Base-by-base conservation (phyloP, 1,140 invertebrate genomes). In the Choristoneura fumiferana region DNA sequence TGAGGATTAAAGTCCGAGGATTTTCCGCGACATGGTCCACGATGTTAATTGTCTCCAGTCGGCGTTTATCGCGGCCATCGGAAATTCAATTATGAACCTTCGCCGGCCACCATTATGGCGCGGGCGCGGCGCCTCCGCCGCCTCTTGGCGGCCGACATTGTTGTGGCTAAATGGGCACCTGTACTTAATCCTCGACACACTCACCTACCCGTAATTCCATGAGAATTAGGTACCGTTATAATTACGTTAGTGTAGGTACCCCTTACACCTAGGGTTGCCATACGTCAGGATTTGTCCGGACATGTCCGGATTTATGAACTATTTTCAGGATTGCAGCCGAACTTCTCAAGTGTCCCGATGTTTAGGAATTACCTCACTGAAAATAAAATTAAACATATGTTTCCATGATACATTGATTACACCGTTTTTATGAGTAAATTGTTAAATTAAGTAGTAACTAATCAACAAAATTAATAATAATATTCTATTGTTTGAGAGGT, bases 1-100 rank as follows among this genome's bases (percentile, higher is more conserved):
- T 76, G 65, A 67, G 65, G 62, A 64, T 69, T 65, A 60, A 64
- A 57, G 60, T 57, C 59, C 63, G 67, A 64, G 61, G 66, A 62
- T 71, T 71, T 76, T 64, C 65, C 56, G 54, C 64, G 58, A 64
- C 60, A 62, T 62, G 39, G 57, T 57, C 49, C 55, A 63, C 54
- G 58, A 63, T 67, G 61, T 68, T 63, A 65, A 67, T 62, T 71
- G 65, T 76, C 70, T 72, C 61, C 61, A 62, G 67, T 57, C 58
- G 67, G 56, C 62, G 63, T 76, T 73, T 71, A 73, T 70, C 66
- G 73, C 60, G 69, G 55, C 63, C 67, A 70, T 68, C 59, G 67
- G 62, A 68, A 78, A 76, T 78, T 78, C 66, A 76, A 76, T 78
- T 78, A 76, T 66, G 66, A 63, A 63, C 67, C 63, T 66, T 67